phyloP scores from a whole-genome alignment of 2,888 invertebrate species.

The Hemaris fuciformis region DNA sequence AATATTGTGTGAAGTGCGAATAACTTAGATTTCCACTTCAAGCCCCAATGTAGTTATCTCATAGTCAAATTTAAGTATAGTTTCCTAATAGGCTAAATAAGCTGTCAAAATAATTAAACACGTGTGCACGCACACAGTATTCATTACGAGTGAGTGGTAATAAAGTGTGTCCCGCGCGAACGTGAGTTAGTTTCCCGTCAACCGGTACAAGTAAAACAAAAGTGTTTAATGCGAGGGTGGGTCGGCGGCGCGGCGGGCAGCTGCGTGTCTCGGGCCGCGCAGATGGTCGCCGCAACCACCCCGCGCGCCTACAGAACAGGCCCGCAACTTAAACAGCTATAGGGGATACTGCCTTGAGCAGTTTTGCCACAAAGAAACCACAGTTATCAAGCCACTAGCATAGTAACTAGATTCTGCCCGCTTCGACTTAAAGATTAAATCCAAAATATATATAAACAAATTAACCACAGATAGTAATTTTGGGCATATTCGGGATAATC shows the following conservation, averaged over 20 bases:
- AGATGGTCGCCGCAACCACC: slow-evolving; percentile 48
- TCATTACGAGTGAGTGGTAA: not conserved
- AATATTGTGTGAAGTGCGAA: too few species aligned
- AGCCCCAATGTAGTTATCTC: too few species aligned
- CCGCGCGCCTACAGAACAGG: slow-evolving; percentile 20
- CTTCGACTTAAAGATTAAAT: too few species aligned
- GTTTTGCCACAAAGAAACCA: too few species aligned
- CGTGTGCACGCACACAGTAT: not conserved
- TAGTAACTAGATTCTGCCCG: too few species aligned
- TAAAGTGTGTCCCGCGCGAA: not conserved
- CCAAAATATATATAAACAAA: too few species aligned
- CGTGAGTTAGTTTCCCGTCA: not conserved
- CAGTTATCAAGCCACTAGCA: too few species aligned
- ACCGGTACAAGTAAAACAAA: slow-evolving; percentile 42
- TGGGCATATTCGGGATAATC: too few species aligned
- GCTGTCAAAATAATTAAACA: not conserved
- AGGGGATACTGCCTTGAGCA: not conserved
- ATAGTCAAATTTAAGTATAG: too few species aligned
- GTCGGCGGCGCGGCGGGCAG: slow-evolving; percentile 44
- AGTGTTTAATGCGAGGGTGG: slow-evolving; percentile 44
- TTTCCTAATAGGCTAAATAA: too few species aligned
- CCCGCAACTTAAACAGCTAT: not conserved
- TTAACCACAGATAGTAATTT: too few species aligned
- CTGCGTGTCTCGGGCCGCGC: slow-evolving; percentile 51
- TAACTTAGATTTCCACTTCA: too few species aligned